Percentiles rank a stretch among this genome's conserved stretches.
Evolutionary conservation across 2,888 invertebrate species (phyloP).

Genomic region (Koerneria pararmatus): DNA sequence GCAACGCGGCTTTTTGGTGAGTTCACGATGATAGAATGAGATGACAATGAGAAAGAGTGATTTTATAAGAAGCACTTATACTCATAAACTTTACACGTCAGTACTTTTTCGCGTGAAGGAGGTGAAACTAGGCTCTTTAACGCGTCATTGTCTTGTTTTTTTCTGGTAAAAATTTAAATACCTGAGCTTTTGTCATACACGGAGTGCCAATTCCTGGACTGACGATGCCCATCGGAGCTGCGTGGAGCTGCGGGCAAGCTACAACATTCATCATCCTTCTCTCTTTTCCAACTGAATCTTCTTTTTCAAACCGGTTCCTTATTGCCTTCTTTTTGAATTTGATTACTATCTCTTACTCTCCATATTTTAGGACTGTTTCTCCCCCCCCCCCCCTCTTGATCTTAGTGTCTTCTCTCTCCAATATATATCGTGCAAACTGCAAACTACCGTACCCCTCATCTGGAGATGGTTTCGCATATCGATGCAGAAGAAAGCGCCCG

Average conservation of each 20-base stretch:
- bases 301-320: too few relatives aligned
- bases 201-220: not conserved
- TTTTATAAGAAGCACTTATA: too few relatives aligned
- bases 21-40: too few relatives aligned
- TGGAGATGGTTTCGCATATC: slow-evolving; percentile 24
- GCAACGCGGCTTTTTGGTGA: not conserved
- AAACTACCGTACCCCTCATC: not conserved
- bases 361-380: too few relatives aligned
- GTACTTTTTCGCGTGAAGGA: too few relatives aligned
- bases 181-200: slow-evolving; percentile 23
- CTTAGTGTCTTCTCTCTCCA: too few relatives aligned
- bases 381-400: too few relatives aligned
- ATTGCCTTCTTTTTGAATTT: too few relatives aligned
- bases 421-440: not conserved
- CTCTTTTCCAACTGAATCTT: not conserved
- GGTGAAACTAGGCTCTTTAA: too few relatives aligned
- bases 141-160: not conserved
- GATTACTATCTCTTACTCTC: too few relatives aligned
- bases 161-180: not conserved
- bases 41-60: too few relatives aligned
- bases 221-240: slow-evolving; percentile 8
- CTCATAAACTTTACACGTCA: too few relatives aligned
- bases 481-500: slow-evolving; percentile 22
- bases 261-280: not conserved
- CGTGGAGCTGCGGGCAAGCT: slow-evolving; percentile 13